These are phyloP conservation scores for Xiphophorus birchmanni DNA, from an alignment of 2,797 vertebrate species.

Conservation along the genomic window DNA sequence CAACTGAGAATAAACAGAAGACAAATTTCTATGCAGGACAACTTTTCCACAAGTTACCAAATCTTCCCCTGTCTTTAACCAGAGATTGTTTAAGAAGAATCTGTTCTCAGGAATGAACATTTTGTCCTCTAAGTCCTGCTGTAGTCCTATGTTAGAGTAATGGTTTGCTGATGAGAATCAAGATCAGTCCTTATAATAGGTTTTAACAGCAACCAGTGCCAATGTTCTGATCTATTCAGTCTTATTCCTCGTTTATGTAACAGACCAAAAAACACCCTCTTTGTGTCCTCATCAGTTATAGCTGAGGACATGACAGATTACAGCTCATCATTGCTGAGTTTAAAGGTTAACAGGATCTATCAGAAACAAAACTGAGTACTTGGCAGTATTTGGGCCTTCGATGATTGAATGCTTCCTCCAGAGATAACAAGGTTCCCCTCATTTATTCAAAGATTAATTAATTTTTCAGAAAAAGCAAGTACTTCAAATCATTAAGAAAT, in stretches of 20 bases:
- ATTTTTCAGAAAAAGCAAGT: constrained; percentile 17
- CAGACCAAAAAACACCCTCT: constrained; percentile 15
- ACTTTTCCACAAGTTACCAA: constrained; percentile 28
- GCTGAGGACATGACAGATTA: constrained; percentile 21
- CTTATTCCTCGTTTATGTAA: constrained; percentile 14
- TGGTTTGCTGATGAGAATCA: constrained; percentile 58
- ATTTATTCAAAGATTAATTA: constrained; percentile 44
- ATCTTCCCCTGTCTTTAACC: background rate
- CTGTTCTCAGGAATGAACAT: constrained; percentile 61
- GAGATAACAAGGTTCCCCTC: constrained; percentile 31
- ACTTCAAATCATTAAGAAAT: constrained; percentile 23
- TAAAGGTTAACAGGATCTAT: constrained; percentile 64
- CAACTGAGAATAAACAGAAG: constrained; percentile 26
- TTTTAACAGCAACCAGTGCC: constrained; percentile 17
- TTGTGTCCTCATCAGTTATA: constrained; percentile 43
- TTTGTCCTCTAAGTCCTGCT: constrained; percentile 18
- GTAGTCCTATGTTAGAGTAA: constrained; percentile 55
- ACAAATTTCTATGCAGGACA: constrained; percentile 5
- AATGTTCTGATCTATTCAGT: constrained; percentile 7
- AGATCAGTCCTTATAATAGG: constrained; percentile 27
- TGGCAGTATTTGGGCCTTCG: constrained; percentile 18
- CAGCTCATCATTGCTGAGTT: constrained; percentile 51
- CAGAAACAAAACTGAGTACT: constrained; percentile 46
- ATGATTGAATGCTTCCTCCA: constrained; percentile 44
- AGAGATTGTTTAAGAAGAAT: constrained; percentile 75